phyloP scores from a whole-genome alignment of 2,888 invertebrate species.

The Noctua fimbriata region DNA sequence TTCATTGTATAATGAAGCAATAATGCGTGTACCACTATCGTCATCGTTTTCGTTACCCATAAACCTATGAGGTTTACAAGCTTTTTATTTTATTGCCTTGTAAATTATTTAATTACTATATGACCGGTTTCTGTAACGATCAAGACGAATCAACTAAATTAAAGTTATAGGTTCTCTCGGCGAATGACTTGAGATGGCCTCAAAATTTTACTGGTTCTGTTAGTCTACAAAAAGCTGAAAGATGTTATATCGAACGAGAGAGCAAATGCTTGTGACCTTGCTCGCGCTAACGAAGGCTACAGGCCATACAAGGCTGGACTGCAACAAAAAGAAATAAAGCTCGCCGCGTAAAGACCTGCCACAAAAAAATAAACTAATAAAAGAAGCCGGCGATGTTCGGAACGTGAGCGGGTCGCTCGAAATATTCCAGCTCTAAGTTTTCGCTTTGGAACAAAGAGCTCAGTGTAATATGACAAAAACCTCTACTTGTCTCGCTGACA shows the following conservation, averaged over 20 bases:
- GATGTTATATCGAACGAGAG: conserved; percentile 69
- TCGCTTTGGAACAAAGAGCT: conserved; percentile 67
- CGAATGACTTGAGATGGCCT: conserved; percentile 9
- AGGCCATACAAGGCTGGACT: conserved; percentile 80
- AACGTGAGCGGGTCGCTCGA: conserved; percentile 77
- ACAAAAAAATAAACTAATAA: conserved; percentile 86
- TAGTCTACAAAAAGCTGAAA: conserved; percentile 65
- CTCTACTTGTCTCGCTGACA: conserved; percentile 57
- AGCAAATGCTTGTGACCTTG: conserved; percentile 85
- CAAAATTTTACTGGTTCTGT: conserved; percentile 24
- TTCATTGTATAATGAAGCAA: conserved; percentile 60
- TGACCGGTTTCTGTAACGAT: conserved; percentile 50
- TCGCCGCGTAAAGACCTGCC: conserved; percentile 84
- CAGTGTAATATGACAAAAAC: conserved; percentile 52
- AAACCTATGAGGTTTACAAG: conserved; percentile 60
- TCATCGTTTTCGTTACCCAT: conserved; percentile 48
- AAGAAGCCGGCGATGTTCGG: conserved; percentile 79
- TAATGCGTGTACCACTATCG: conserved; percentile 48
- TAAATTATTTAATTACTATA: conserved; percentile 60
- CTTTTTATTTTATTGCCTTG: conserved; percentile 60
- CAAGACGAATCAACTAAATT: conserved; percentile 52
- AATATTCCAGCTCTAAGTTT: conserved; percentile 70
- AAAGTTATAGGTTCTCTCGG: conserved; percentile 49
- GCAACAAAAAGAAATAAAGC: conserved; percentile 82
- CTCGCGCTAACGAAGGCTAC: conserved; percentile 88